Base-by-base conservation (phyloP, 2,113 vertebrate species). In the Nothocercus julius region DNA sequence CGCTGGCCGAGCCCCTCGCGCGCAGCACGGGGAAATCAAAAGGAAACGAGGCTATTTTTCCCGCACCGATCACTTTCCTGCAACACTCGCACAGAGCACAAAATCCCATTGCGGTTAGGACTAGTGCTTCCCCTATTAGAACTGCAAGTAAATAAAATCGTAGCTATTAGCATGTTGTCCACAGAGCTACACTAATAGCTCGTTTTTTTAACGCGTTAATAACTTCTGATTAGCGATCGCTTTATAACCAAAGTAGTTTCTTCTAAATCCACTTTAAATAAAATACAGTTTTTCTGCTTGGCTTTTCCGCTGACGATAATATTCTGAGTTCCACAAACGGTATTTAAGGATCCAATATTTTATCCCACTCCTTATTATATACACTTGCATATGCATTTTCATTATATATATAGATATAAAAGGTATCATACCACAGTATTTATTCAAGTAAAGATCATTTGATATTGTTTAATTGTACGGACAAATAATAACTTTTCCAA, bases 401-500 rank as follows among this genome's bases (percentile, higher is more conserved):
- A 42, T 74, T 62, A 58, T 36, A 51, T 19, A 67, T 3, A 67
- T 4, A 51, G 9, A 47, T 76, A 56, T 7, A 61, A 9, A 34
- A 92, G 15, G 21, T 72, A 68, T 27, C 44, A 28, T 1, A 4
- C 14, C 63, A 58, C 40, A n/a, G 10, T 66, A 92, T 89, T 91
- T 92, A 66, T 62, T 85, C 69, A 76, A 87, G 44, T 7, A 76
- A 82, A 89, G 20, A 66, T 32, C 1, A 69, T 36, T 80, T 66
- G 32, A 76, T 82, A 61, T 16, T 38, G 54, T 82, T 92, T 88
- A 90, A 84, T 64, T 72, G 42, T 10, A 87, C 0, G 30, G 11
- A 89, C 53, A 85, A 93, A 90, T 54, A 70, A 0, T 9, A 93
- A 94, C 81, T 96, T 96, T 78, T 61, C 25, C 27, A 82, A 91